Evolutionary conservation across 2,113 vertebrate species (phyloP).

Genomic region (Sinocyclocheilus rhinocerous): DNA sequence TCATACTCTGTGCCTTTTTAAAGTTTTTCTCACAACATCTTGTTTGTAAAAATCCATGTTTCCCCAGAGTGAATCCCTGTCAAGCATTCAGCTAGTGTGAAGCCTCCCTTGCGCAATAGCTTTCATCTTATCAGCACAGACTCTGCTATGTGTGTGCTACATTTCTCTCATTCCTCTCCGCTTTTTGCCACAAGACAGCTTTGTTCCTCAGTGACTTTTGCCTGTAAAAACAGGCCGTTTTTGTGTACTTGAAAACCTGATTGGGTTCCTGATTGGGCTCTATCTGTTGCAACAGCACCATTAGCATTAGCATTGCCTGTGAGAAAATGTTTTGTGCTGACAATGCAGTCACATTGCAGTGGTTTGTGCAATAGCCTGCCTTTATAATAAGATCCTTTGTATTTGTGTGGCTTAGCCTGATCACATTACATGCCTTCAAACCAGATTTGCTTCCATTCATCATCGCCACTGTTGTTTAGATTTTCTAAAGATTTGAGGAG

Average conservation of each 20-base stretch:
- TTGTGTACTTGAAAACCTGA: not conserved
- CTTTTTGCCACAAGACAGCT: not conserved
- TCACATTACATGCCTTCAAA: constrained; percentile 35
- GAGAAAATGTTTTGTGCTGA: constrained; percentile 18
- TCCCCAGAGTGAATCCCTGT: constrained; percentile 4
- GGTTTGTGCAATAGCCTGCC: not conserved
- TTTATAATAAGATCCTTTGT: constrained; percentile 34
- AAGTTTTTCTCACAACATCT: constrained; percentile 7
- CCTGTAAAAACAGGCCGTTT: constrained; percentile 19
- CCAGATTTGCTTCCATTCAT: constrained; percentile 19
- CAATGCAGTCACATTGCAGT: not conserved
- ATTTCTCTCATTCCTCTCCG: constrained; percentile 24
- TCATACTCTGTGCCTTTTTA: not conserved
- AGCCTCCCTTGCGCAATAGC: not conserved
- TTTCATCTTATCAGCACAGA: constrained; percentile 35
- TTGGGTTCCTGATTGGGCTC: not conserved
- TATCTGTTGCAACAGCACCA: constrained; percentile 15
- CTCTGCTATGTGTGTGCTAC: constrained; percentile 27
- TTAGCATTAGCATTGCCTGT: constrained; percentile 19
- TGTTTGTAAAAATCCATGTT: constrained; percentile 34
- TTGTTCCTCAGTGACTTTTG: constrained; percentile 5
- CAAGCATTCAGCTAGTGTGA: not conserved
- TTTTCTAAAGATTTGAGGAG: constrained; percentile 3
- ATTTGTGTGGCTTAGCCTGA: constrained; percentile 18
- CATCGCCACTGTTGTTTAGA: constrained; percentile 3